phyloP scores from a whole-genome alignment of 2,888 invertebrate species.

The Malachius bipustulatus region DNA sequence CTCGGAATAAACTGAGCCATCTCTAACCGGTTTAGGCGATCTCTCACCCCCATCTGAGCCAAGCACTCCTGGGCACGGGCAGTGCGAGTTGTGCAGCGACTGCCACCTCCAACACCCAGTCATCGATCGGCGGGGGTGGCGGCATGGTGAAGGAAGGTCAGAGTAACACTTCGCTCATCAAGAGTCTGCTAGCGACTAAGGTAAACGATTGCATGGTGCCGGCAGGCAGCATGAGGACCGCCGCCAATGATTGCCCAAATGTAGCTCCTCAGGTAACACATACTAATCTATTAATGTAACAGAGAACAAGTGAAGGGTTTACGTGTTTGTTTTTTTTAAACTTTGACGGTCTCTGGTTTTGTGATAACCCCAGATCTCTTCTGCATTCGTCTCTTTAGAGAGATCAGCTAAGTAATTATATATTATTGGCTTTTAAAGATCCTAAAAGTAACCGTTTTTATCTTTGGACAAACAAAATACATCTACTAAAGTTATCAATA shows the following conservation, averaged over 20 bases:
- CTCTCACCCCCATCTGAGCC: conserved; percentile 50
- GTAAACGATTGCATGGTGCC: conserved; percentile 57
- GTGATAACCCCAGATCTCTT: no score
- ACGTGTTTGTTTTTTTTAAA: no score
- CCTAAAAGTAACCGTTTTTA: no score
- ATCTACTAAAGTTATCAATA: no score
- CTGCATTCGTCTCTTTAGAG: no score
- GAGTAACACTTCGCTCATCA: conserved; percentile 73
- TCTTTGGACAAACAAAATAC: no score
- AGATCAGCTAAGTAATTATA: no score
- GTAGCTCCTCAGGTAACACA: conserved; percentile 40
- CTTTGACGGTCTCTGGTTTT: no score
- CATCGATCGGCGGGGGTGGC: conserved; percentile 13
- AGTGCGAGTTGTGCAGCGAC: conserved; percentile 25
- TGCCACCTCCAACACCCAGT: conserved; percentile 17
- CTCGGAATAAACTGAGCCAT: no score
- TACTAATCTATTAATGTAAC: no score
- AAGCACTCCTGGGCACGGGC: conserved; percentile 41
- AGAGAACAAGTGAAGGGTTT: no score
- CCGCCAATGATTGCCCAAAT: conserved; percentile 42
- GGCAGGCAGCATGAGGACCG: conserved; percentile 37
- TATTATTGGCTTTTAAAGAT: no score
- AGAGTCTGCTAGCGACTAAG: conserved; percentile 89
- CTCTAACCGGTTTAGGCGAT: conserved; percentile 41
- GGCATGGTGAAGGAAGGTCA: conserved; percentile 31